Percentiles rank a stretch among this genome's conserved stretches.
Evolutionary conservation across 2,888 invertebrate genomes (phyloP).

Genomic region (Dynastes tityus): DNA sequence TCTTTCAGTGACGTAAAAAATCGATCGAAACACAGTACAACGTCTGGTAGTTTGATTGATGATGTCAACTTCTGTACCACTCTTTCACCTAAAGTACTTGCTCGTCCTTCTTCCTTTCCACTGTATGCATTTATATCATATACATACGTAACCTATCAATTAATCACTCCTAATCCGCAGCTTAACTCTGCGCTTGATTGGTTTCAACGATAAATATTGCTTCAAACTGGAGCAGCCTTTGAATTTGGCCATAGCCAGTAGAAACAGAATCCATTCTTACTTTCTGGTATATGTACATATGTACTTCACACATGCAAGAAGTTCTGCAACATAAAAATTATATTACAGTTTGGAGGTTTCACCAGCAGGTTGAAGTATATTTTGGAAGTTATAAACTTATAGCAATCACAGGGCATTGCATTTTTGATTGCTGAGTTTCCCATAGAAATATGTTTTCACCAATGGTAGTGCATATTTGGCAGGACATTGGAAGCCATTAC

Average conservation of each 20-base stretch:
- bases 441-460: conserved; percentile 7
- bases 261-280: not conserved
- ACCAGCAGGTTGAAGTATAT: not conserved
- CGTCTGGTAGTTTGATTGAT: not conserved
- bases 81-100: no score
- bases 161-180: not conserved
- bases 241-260: not conserved
- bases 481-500: conserved; percentile 7
- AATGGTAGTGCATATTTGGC: not conserved
- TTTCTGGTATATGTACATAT: not conserved
- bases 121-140: not conserved
- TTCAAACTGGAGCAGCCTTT: not conserved
- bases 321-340: not conserved
- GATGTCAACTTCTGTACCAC: no score
- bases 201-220: not conserved
- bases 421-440: not conserved
- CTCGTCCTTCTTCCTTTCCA: no score
- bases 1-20: not conserved
- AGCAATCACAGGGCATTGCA: not conserved
- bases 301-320: not conserved
- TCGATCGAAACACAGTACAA: not conserved
- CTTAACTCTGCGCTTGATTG: not conserved
- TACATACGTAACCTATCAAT: not conserved
- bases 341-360: not conserved
- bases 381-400: no score